Conservation (phyloP, 2,888 invertebrate genomes). For the Caenorhabditis sp. region DNA sequence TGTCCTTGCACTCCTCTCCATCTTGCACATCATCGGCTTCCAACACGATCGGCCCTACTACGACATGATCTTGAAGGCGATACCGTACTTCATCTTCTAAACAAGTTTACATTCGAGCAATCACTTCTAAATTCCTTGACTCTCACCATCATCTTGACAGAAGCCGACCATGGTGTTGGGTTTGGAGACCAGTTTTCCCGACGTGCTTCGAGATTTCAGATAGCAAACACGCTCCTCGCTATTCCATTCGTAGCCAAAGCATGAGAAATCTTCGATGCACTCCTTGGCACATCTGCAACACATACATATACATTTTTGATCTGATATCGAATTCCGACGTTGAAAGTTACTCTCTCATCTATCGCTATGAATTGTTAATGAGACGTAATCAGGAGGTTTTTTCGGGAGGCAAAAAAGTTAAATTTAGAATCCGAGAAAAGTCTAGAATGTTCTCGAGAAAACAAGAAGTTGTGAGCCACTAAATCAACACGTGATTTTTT, state of each 20-base stretch:
- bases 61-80: constrained; percentile 68
- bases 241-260: constrained; percentile 69
- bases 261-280: constrained; percentile 70
- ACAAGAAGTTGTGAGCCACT: too few species aligned
- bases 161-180: constrained; percentile 66
- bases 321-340: constrained; percentile 53
- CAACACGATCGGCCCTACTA: constrained; percentile 60
- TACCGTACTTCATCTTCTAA: constrained; percentile 69
- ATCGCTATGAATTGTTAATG: constrained; percentile 52
- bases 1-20: constrained; percentile 64
- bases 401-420: constrained; percentile 6
- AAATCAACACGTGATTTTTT: neutral
- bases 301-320: constrained; percentile 61
- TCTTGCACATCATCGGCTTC: constrained; percentile 60
- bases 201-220: constrained; percentile 66
- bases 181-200: constrained; percentile 58
- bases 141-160: constrained; percentile 70
- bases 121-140: constrained; percentile 26
- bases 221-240: constrained; percentile 58
- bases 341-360: constrained; percentile 2
- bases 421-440: constrained; percentile 25
- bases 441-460: constrained; percentile 5
- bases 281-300: constrained; percentile 64
- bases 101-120: constrained; percentile 61
- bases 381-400: constrained; percentile 47